Evolutionary conservation across 1,140 invertebrate species (phyloP), one percentile per base, ranked within the genome.

Genomic region (Aleiodes sp.): DNA sequence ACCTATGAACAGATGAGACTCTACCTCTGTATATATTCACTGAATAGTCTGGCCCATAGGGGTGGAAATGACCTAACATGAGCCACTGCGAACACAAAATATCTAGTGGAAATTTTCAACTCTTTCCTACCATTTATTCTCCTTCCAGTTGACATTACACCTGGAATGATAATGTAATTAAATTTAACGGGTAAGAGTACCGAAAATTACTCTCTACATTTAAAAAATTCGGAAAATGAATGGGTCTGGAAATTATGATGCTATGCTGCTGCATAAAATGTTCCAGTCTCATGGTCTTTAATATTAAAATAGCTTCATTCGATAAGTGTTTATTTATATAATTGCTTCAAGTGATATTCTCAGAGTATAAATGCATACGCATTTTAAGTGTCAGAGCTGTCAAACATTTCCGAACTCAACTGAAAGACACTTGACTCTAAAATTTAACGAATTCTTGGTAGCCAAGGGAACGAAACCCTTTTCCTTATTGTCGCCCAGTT

Each of bases 401-500:
- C 24, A 35, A 37, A 26, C 35, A 33, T 24, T 19, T 52, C 35
- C 21, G 43, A 19, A 33, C 14, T 35, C 57, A 57, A 66, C 29
- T 52, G 65, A 24, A 35, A 35, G 61, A 63, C 14, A 61, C 28
- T 56, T 8, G 24, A 10, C 19, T 24, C 19, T 24, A 56, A 56
- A 56, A 26, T 56, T 56, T 24, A 24, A 56, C 10, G 24, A 56
- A 24, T 56, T 56, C 46, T 9, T 56, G 46, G 46, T 56, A 24
- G 19, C 24, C 46, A 56, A 24, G 64, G 43, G 7, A 56, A 57
- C 26, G 61, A 63, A 60, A 24, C 66, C 57, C 57, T 68, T 65
- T 64, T 57, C 61, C 41, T 64, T 65, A 65, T 65, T 57, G 65
- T 67, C 46, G 24, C 46, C 46, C 46, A 26, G 46, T 28, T 57